A percentile compares a stretch with the other conserved stretches of the same genome.
These are phyloP conservation scores for Ooceraea biroi DNA, from an alignment of 1,140 invertebrate species.

Conservation along the genomic window DNA sequence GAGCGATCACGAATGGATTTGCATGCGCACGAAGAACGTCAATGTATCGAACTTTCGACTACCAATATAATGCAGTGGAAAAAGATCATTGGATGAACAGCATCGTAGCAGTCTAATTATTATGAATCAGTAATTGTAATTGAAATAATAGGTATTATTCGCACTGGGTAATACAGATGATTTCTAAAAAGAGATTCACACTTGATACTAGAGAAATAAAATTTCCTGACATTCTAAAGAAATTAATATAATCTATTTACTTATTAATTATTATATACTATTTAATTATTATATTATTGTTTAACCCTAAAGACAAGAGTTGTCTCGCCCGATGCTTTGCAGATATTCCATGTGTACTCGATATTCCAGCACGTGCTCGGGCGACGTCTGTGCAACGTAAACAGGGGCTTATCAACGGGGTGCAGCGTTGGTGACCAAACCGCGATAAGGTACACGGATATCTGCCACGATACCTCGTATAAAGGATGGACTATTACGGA, in stretches of 20 bases:
- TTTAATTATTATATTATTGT: not conserved
- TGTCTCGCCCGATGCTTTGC: not conserved
- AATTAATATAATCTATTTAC: not conserved
- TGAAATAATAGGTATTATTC: not conserved
- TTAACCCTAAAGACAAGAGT: not conserved
- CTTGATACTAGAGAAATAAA: not conserved
- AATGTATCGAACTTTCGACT: conserved; percentile 3
- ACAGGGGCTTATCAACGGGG: conserved; percentile 71
- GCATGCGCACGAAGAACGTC: not conserved
- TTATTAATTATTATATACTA: not conserved
- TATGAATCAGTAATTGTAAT: not conserved
- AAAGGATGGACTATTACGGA: conserved; percentile 55
- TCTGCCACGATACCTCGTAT: conserved; percentile 49
- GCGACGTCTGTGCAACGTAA: conserved; percentile 61
- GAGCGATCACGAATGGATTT: conserved; percentile 16
- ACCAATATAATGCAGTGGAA: too few relatives aligned
- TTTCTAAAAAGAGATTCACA: not conserved
- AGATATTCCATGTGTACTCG: conserved; percentile 25
- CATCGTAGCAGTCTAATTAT: not conserved
- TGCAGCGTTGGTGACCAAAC: conserved; percentile 55
- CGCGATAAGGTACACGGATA: conserved; percentile 63
- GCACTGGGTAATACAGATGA: not conserved
- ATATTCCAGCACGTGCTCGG: conserved; percentile 50
- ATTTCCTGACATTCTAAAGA: not conserved
- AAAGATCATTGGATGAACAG: not conserved